Conservation (phyloP, 35 echinoderm and acorn worm genomes). For the Nesometra sesokonis region DNA sequence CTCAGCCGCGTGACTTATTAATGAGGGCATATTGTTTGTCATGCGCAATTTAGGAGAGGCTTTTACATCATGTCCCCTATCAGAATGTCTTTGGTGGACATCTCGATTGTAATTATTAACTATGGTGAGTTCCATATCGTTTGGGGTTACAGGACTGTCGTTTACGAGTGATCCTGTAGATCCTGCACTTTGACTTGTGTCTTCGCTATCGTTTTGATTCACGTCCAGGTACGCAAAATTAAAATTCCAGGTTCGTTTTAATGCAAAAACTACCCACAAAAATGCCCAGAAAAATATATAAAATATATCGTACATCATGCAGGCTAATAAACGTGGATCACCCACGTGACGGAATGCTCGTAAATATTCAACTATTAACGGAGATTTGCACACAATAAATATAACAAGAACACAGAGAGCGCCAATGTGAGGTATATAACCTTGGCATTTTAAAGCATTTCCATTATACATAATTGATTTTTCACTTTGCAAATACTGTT, state of each 20-base stretch:
- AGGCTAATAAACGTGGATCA: constrained; percentile 51
- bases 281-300: constrained; percentile 61
- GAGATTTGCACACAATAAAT: constrained; percentile 57
- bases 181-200: not conserved
- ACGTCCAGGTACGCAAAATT: not conserved
- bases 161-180: not conserved
- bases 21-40: not conserved
- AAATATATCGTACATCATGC: constrained; percentile 62
- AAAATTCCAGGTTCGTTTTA: constrained; percentile 81
- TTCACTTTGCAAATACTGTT: constrained; percentile 3
- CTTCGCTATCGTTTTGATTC: not conserved
- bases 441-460: constrained; percentile 65
- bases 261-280: constrained; percentile 59
- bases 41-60: not conserved
- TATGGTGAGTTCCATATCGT: not conserved
- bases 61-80: not conserved
- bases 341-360: constrained; percentile 29
- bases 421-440: constrained; percentile 66
- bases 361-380: constrained; percentile 74
- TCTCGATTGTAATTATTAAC: not conserved
- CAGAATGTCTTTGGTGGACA: not conserved
- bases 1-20: not conserved
- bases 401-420: constrained; percentile 68
- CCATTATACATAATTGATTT: not conserved
- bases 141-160: not conserved